Evolutionary conservation across 2,797 vertebrate species (phyloP).

Genomic region (Apodemus agrarius): DNA sequence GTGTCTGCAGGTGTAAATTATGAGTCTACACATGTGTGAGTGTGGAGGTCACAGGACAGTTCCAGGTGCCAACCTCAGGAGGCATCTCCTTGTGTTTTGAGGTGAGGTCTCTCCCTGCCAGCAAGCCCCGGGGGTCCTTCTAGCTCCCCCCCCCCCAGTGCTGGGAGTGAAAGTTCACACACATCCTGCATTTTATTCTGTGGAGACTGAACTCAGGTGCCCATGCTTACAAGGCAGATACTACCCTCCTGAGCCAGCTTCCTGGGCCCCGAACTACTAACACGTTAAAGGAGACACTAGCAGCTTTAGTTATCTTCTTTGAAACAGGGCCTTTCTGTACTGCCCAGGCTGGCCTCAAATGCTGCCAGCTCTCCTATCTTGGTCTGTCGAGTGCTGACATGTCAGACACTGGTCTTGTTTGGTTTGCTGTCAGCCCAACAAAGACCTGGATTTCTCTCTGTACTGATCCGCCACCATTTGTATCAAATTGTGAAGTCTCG

Average conservation of each 20-base stretch:
- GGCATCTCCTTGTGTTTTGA: background rate
- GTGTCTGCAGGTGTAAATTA: background rate
- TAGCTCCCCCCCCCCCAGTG: background rate
- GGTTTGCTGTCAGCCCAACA: background rate
- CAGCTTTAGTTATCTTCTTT: background rate
- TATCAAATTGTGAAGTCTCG: no score
- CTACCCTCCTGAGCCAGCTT: background rate
- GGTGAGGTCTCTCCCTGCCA: background rate
- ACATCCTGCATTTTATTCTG: background rate
- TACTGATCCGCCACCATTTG: no score
- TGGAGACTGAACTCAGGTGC: background rate
- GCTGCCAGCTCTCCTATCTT: no score
- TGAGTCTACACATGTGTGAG: background rate
- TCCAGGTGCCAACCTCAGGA: background rate
- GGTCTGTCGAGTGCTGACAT: background rate
- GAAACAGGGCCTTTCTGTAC: background rate
- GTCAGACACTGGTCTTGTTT: background rate
- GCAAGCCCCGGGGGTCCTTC: background rate
- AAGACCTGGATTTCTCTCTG: background rate
- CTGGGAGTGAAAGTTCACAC: no score
- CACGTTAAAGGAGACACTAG: no score
- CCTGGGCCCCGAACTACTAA: background rate
- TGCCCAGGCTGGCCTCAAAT: background rate
- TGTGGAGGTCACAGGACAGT: background rate
- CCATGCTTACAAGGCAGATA: background rate